Evolutionary conservation across 2,888 invertebrate genomes (phyloP).

Genomic region (Ceratothoa steindachneri): DNA sequence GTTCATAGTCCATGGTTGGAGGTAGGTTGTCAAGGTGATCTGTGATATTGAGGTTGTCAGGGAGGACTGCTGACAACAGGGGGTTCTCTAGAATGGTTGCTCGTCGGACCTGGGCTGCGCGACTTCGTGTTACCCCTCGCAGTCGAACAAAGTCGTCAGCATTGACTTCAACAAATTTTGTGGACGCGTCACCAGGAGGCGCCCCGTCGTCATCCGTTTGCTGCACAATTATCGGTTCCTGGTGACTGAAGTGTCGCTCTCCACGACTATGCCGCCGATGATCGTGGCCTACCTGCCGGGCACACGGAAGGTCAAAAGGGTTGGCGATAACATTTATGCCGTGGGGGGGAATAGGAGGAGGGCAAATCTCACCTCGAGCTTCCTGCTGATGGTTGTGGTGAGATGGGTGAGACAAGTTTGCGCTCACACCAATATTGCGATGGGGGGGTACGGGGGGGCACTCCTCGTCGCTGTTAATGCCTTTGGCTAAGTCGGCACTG

Average conservation of each 20-base stretch:
- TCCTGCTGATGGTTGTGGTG: background rate
- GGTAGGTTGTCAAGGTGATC: slow-evolving; percentile 39
- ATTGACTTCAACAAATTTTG: slow-evolving; percentile 41
- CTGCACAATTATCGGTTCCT: slow-evolving; percentile 16
- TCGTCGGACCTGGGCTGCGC: slow-evolving; percentile 66
- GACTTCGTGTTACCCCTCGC: slow-evolving; percentile 33
- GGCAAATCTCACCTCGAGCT: slow-evolving; percentile 18
- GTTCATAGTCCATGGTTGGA: slow-evolving; percentile 81
- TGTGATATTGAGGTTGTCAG: slow-evolving; percentile 48
- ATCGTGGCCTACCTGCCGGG: slow-evolving; percentile 49
- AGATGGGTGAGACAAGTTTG: slow-evolving; percentile 21
- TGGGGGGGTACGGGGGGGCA: slow-evolving; percentile 85
- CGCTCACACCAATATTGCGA: slow-evolving; percentile 60
- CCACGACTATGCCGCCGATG: slow-evolving; percentile 51
- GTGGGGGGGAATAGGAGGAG: slow-evolving; percentile 45
- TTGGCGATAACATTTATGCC: slow-evolving; percentile 43
- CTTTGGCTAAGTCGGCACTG: slow-evolving; percentile 50
- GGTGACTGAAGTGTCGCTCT: slow-evolving; percentile 39
- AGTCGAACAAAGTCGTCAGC: slow-evolving; percentile 40
- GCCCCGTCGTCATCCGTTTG: slow-evolving; percentile 4
- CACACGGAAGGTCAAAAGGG: slow-evolving; percentile 28
- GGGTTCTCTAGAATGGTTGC: slow-evolving; percentile 84
- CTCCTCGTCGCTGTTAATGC: slow-evolving; percentile 62
- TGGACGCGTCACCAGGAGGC: slow-evolving; percentile 11
- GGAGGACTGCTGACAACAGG: slow-evolving; percentile 66